Base-by-base conservation (phyloP, 2,797 vertebrate genomes). In the Otolemur crassicaudatus region DNA sequence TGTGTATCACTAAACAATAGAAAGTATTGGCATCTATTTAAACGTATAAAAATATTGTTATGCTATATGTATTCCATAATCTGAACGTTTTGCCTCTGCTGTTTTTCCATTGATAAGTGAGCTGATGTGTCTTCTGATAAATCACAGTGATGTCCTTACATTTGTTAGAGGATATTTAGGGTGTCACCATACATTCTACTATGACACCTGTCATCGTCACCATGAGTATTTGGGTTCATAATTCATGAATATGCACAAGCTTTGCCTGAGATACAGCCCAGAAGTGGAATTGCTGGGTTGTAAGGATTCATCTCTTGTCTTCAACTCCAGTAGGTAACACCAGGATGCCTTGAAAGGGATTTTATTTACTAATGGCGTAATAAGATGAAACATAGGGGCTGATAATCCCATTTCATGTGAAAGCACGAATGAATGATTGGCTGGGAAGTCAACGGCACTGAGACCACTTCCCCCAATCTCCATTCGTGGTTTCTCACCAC, bases 161-260 rank as follows among this genome's bases (percentile, higher is more conserved):
- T 60, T 31, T 83, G 58, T 13, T 16, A 20, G 40, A 70, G 14
- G 8, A 17, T 0, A 0, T 3, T 12, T 7, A 9, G 53, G 5
- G 29, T 7, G 63, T 25, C 31, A 49, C 22, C 25, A 13, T 12
- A 8, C 4, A 0, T 3, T 67, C 13, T 40, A 6, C 69, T 46
- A 11, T 34, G 5, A n/a, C 3, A 72, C 9, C 29, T 53, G 49
- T 53, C 0, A 0, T 31, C 16, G 5, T 8, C 34, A 13, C n/a
- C 7, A 0, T 49, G n/a, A 1, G 0, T 27, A 6, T 20, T 17
- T 46, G 29, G 20, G 22, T n/a, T 37, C 14, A 4, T 6, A 0
- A 13, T 14, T 85, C 37, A 12, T 6, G 53, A 34, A 29, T 22
- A 25, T 1, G 14, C 17, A 31, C 2, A 16, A 12, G 17, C 3